Evolutionary conservation across 2,888 invertebrate species (phyloP).

Genomic region (Netelia melanura): DNA sequence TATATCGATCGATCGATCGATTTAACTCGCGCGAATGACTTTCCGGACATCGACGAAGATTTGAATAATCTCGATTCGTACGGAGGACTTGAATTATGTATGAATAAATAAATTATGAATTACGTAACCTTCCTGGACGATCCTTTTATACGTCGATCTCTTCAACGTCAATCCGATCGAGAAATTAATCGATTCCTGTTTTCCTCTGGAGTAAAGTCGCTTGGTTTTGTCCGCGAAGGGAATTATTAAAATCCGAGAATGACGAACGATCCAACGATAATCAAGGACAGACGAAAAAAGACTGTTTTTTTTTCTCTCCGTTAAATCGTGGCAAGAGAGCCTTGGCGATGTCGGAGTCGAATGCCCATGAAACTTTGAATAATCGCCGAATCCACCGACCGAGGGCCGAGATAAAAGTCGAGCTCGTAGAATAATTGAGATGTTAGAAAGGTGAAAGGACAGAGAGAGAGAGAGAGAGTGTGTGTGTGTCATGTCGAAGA

Average conservation of each 20-base stretch:
- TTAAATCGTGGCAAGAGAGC: neutral
- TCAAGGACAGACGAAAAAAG: neutral
- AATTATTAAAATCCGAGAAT: slow-evolving; percentile 1
- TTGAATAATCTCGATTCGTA: slow-evolving; percentile 34
- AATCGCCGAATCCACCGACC: slow-evolving; percentile 37
- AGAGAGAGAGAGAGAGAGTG: slow-evolving; percentile 44
- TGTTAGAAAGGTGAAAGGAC: slow-evolving; percentile 66
- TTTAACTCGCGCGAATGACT: neutral
- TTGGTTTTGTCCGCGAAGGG: neutral
- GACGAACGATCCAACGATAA: slow-evolving; percentile 7
- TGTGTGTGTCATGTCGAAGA: slow-evolving; percentile 17
- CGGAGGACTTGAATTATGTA: neutral
- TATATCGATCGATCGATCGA: slow-evolving; percentile 32
- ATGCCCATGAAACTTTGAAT: slow-evolving; percentile 54
- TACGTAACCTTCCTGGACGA: neutral
- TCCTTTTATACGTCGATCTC: neutral
- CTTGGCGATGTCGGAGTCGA: neutral
- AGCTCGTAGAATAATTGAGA: slow-evolving; percentile 63
- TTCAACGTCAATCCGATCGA: too few relatives aligned
- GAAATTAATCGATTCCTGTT: neutral
- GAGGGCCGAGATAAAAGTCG: slow-evolving; percentile 3
- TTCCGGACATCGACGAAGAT: slow-evolving; percentile 25
- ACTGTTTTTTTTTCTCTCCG: neutral
- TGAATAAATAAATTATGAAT: neutral
- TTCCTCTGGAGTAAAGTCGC: neutral